These are phyloP conservation scores for Psittacula cyanocephala DNA, from an alignment of 2,113 vertebrate genomes.

Conservation along the genomic window DNA sequence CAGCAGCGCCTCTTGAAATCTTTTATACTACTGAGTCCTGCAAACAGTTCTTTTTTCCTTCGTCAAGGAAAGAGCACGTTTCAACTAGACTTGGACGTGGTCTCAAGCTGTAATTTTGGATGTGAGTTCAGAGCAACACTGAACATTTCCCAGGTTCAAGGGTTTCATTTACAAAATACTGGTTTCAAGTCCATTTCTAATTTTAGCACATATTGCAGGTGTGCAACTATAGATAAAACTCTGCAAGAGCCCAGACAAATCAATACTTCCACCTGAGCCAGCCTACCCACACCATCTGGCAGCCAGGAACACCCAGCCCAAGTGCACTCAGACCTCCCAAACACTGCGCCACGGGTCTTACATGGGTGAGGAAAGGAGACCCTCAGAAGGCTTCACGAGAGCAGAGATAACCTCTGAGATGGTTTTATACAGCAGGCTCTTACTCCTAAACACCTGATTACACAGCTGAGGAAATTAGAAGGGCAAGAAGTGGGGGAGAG, in stretches of 20 bases:
- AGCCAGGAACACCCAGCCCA: background rate
- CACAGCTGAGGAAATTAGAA: background rate
- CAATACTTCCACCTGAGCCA: background rate
- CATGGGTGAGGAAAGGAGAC: background rate
- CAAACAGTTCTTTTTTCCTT: background rate
- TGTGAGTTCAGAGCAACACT: background rate
- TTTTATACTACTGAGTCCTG: background rate
- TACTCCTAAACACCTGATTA: background rate
- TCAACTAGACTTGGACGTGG: background rate
- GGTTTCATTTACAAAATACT: background rate
- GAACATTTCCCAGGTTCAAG: background rate
- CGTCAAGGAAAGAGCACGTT: background rate
- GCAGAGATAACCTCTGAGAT: background rate
- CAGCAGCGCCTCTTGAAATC: background rate
- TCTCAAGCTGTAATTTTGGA: background rate
- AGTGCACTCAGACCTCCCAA: background rate
- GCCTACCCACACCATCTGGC: background rate
- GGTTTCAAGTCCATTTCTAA: constrained; percentile 28
- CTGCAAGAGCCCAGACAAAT: background rate
- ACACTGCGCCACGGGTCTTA: fast-evolving
- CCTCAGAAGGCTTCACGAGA: background rate
- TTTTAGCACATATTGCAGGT: constrained; percentile 4
- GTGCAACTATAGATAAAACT: background rate
- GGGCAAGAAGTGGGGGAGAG: background rate
- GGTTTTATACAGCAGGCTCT: background rate